Evolutionary conservation across 53 echinoderm and acorn worm species (phyloP), one percentile per base, ranked within the genome.

Genomic region (Luidia sarsii): DNA sequence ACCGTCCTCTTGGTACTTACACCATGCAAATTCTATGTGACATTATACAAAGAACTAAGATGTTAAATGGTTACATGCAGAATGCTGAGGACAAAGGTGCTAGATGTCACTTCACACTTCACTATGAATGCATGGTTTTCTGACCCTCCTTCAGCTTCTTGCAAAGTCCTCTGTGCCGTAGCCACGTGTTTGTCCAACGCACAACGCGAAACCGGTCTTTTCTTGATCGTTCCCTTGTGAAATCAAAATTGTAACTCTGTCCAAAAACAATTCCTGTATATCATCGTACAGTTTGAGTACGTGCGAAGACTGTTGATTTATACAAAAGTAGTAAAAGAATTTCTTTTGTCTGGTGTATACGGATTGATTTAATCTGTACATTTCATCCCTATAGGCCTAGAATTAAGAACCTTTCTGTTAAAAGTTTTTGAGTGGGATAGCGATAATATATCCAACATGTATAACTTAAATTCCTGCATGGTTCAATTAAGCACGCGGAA

Each of bases 271-370:
- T 57, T 27, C 25, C 77, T 48, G 48, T 43, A 14, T 14, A 77
- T 77, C 77, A 77, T 77, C 77, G 39, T 77, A 77, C 59, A 77
- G 28, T n/a, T 77, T 77, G 59, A 77, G 61, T 77, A 61, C 46
- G 60, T 46, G 57, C 38, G 30, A 61, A 77, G 77, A 46, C 9
- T 11, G 25, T 22, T 68, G 48, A 24, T 68, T 65, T 65, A 65
- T 19, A 38, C 6, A 41, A 41, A 11, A 41, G 6, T 7, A 41
- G 41, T 11, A 41, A 41, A 7, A 11, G 41, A 7, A 41, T n/a
- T n/a, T 39, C 19, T 4, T 53, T 9, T 8, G 18, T 8, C 53
- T 53, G n/a, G n/a, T n/a, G n/a, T n/a, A 46, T 10, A 10, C 8
- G 15, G 8, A 8, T 46, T 46, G 46, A 46, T 10, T 8, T 46